Base-by-base conservation (phyloP, 2,888 invertebrate species). In the Actias luna region DNA sequence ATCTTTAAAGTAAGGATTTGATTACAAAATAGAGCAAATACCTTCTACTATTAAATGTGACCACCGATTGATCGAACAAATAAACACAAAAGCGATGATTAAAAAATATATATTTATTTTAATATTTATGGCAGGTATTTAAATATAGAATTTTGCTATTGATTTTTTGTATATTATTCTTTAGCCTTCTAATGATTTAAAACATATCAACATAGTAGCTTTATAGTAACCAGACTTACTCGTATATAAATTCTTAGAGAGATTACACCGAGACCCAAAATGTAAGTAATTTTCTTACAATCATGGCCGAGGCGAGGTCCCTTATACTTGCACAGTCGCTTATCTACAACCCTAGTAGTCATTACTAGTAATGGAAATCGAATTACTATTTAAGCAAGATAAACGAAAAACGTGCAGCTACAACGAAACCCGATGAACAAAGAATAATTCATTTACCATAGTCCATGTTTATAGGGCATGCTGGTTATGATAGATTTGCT, bases 321-420 rank as follows among this genome's bases (percentile, higher is more conserved):
- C 75, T 78, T 71, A 77, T 65, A 82, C 79, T 80, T 78, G 79
- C 76, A 73, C 69, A 71, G 72, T 66, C 75, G 76, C 80, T 85
- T 87, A 88, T 87, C 85, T 83, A 69, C 78, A 71, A 78, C 79
- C 82, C 84, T 55, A n/a, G 82, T 80, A 73, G 76, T 79, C 82
- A 78, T 87, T 84, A 81, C 80, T 75, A 77, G 83, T 86, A 89
- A 88, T 87, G 83, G 84, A 85, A 87, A 85, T 85, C 83, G 83
- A 87, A 87, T 87, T 84, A 86, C 85, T 84, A 84, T 86, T 87
- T 84, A 79, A 80, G 72, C 77, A 77, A 86, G 82, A 84, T 85
- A 85, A 84, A 84, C 83, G 78, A 71, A 76, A 81, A 79, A 82
- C 82, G 81, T 85, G 82, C 74, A 77, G 77, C 69, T 73, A 68